A percentile compares a stretch with the other conserved stretches of the same genome.
These are phyloP conservation scores for Camponotus pennsylvanicus DNA, from an alignment of 1,140 invertebrate genomes.

Conservation along the genomic window DNA sequence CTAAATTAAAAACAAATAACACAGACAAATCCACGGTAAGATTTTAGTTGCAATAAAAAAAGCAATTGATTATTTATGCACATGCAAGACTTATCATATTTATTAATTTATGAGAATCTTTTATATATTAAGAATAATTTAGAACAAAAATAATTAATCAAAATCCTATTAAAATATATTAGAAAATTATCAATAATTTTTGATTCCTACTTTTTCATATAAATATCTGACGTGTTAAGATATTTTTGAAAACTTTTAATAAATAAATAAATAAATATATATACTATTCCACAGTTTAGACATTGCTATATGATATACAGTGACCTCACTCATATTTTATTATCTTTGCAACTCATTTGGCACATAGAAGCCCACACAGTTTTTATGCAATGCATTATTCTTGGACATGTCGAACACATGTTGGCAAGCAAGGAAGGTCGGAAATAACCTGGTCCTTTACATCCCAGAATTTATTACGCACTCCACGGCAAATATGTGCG, in stretches of 20 bases:
- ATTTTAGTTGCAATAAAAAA: neutral
- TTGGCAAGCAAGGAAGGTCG: slow-evolving; percentile 25
- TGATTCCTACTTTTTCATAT: neutral
- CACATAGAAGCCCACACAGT: neutral
- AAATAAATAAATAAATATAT: neutral
- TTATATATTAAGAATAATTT: neutral
- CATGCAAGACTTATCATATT: neutral
- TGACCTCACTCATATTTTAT: neutral
- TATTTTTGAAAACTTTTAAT: slow-evolving; percentile 2
- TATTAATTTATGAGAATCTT: neutral
- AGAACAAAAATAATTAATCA: neutral
- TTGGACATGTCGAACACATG: slow-evolving; percentile 51
- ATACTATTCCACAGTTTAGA: neutral
- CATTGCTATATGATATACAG: neutral
- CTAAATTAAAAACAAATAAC: slow-evolving; percentile 33
- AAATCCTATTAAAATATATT: neutral
- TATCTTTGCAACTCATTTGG: neutral
- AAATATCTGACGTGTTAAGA: neutral
- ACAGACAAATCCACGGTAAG: neutral
- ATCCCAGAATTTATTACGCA: slow-evolving; percentile 43
- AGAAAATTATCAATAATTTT: no score
- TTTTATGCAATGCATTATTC: slow-evolving; percentile 19
- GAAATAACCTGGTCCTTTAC: slow-evolving; percentile 18
- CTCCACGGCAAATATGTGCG: slow-evolving; percentile 38
- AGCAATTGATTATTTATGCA: neutral